A percentile compares a stretch with the other conserved stretches of the same genome.
These are phyloP conservation scores for Emmelina monodactyla DNA, from an alignment of 2,888 invertebrate genomes.

Conservation along the genomic window DNA sequence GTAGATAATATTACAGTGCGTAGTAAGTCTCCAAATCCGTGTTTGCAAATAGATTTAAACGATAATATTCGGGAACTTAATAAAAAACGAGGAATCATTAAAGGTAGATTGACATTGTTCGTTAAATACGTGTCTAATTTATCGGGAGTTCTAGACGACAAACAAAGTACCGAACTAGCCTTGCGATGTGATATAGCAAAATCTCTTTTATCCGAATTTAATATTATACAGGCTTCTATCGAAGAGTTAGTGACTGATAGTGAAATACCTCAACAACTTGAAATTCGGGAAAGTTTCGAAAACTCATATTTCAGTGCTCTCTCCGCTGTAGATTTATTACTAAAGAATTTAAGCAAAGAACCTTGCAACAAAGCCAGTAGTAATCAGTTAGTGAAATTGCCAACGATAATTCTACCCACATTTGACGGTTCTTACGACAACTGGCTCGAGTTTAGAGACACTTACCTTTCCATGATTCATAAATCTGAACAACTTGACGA, in stretches of 20 bases:
- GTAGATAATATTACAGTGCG: constrained; percentile 1
- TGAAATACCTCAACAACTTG: constrained; percentile 3
- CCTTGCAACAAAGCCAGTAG: constrained; percentile 3
- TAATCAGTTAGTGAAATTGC: constrained; percentile 5
- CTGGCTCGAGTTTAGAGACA: constrained; percentile 11
- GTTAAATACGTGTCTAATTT: not conserved
- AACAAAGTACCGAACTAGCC: not conserved
- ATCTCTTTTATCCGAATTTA: constrained; percentile 2
- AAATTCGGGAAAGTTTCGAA: constrained; percentile 4
- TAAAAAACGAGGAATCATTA: not conserved
- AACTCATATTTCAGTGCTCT: constrained; percentile 2
- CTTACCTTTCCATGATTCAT: constrained; percentile 10
- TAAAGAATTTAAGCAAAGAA: constrained; percentile 2
- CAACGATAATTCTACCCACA: constrained; percentile 3
- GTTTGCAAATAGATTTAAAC: not conserved
- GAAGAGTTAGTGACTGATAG: constrained; percentile 2
- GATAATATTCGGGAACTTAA: constrained; percentile 1
- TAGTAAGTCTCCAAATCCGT: not conserved
- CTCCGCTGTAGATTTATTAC: not conserved
- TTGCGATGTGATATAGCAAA: constrained; percentile 1
- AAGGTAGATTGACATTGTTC: constrained; percentile 1
- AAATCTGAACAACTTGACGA: constrained; percentile 4
- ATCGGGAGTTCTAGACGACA: not conserved
- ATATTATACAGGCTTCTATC: not conserved
- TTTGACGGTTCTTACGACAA: constrained; percentile 9